These are phyloP conservation scores for Acrocephalus kingi DNA, from an alignment of 2,113 vertebrate species.

Conservation along the genomic window DNA sequence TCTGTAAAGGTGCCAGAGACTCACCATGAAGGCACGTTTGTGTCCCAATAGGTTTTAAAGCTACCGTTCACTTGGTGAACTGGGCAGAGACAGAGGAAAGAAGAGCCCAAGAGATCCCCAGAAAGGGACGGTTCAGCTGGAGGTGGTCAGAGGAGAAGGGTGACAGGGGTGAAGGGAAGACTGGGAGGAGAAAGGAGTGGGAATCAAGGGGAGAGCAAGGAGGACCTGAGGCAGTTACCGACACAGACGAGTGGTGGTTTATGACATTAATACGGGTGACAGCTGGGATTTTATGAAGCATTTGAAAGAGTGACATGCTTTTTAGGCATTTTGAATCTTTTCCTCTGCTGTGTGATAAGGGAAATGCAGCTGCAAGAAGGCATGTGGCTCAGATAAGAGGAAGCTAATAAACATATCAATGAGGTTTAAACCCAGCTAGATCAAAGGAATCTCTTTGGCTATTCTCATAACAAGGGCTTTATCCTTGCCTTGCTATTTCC, in stretches of 20 bases:
- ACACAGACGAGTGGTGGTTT: background rate
- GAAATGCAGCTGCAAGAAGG: background rate
- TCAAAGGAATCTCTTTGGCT: slow-evolving; percentile 33
- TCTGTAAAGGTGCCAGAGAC: background rate
- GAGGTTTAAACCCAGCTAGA: slow-evolving; percentile 20
- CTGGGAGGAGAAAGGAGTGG: background rate
- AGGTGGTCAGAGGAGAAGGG: background rate
- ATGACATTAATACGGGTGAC: background rate
- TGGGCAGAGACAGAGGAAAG: background rate
- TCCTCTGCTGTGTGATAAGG: background rate
- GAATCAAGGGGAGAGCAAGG: background rate
- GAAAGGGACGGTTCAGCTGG: background rate
- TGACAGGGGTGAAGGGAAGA: background rate
- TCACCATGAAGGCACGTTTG: background rate
- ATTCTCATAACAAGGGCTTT: background rate
- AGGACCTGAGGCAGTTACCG: background rate
- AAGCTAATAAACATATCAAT: slow-evolving; percentile 44
- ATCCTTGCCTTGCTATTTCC: background rate
- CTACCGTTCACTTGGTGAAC: background rate
- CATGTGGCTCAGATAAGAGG: slow-evolving; percentile 17
- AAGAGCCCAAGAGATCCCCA: background rate
- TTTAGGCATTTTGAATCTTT: slow-evolving; percentile 11
- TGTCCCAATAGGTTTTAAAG: background rate
- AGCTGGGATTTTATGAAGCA: background rate
- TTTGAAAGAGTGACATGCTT: background rate